Evolutionary conservation across 2,888 invertebrate genomes (phyloP).

Genomic region (Ceratothoa steindachneri): DNA sequence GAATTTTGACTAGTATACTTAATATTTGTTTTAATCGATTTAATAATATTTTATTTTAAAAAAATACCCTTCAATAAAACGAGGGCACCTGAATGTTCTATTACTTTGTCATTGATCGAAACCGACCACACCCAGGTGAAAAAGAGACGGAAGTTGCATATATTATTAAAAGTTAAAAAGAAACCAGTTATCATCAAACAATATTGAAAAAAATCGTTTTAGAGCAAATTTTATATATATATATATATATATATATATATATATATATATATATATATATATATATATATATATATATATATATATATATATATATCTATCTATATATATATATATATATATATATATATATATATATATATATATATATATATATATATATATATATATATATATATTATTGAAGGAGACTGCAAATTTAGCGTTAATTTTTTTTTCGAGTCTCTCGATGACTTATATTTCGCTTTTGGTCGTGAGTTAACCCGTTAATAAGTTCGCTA

Average conservation of each 20-base stretch:
- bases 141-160: too few relatives aligned
- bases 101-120: too few relatives aligned
- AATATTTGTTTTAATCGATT: too few relatives aligned
- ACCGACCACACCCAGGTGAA: too few relatives aligned
- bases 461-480: too few relatives aligned
- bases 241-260: conserved; percentile 22
- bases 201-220: conserved; percentile 12
- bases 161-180: too few relatives aligned
- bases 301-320: background rate
- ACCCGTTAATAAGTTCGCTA: background rate
- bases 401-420: background rate
- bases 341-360: conserved; percentile 7
- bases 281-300: conserved; percentile 14
- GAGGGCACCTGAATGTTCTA: too few relatives aligned
- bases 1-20: too few relatives aligned
- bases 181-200: too few relatives aligned
- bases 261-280: conserved; percentile 23
- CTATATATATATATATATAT: background rate
- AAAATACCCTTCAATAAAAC: too few relatives aligned
- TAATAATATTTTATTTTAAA: too few relatives aligned
- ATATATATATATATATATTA: background rate
- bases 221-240: conserved; percentile 14
- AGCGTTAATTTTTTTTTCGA: background rate
- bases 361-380: conserved; percentile 9
- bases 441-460: too few relatives aligned